These are phyloP conservation scores for Lordiphosa fenestrarum DNA, from an alignment of 2,888 invertebrate species.

Conservation along the genomic window DNA sequence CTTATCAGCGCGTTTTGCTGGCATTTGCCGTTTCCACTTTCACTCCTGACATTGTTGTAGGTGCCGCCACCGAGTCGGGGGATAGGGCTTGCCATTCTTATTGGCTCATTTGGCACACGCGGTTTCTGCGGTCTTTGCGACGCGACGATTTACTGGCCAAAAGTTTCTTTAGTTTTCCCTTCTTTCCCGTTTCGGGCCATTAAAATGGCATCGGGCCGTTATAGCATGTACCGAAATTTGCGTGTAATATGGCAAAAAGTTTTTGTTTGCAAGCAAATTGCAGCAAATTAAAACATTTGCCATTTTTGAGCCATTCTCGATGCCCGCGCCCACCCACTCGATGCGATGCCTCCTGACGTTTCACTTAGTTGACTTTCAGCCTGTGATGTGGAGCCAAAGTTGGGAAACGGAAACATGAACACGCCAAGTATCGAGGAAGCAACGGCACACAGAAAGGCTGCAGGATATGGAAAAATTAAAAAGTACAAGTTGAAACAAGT, in stretches of 20 bases:
- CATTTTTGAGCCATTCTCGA: constrained; percentile 15
- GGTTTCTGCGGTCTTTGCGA: constrained; percentile 28
- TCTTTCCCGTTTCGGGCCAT: not conserved
- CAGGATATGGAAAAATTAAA: constrained; percentile 60
- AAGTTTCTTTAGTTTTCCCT: constrained; percentile 7
- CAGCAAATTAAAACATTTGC: constrained; percentile 11
- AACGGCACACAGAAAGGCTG: constrained; percentile 41
- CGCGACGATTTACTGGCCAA: constrained; percentile 53
- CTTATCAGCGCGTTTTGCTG: too few species aligned
- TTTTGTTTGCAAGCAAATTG: constrained; percentile 2
- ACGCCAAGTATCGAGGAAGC: constrained; percentile 12
- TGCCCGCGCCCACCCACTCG: too few species aligned
- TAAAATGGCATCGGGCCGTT: too few species aligned
- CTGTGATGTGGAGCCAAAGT: not conserved
- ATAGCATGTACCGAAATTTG: not conserved
- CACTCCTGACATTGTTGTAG: too few species aligned
- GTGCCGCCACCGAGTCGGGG: not conserved
- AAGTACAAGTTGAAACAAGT: constrained; percentile 40
- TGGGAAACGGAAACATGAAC: constrained; percentile 21
- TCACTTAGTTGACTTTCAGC: too few species aligned
- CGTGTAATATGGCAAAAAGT: constrained; percentile 8
- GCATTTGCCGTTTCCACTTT: too few species aligned
- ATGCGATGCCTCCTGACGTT: too few species aligned
- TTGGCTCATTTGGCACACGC: constrained; percentile 52
- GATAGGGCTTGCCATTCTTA: constrained; percentile 23